Conservation (phyloP, 2,113 vertebrate species). For the Orthonyx spaldingii region DNA sequence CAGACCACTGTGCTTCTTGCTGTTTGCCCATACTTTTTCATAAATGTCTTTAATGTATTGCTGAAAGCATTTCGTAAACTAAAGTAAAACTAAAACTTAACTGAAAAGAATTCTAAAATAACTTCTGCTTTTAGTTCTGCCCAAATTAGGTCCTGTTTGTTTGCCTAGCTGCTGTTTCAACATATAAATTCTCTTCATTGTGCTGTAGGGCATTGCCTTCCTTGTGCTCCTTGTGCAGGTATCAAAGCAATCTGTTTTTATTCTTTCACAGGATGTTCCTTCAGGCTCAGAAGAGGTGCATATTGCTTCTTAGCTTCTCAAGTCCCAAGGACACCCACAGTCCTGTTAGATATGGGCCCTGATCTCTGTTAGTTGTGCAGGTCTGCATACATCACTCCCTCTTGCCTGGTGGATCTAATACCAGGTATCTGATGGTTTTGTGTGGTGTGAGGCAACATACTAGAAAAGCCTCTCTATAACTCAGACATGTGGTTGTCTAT, state of each 20-base stretch:
- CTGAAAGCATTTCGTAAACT: neutral
- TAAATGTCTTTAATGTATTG: neutral
- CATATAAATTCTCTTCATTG: neutral
- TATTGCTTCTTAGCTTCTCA: neutral
- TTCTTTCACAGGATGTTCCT: neutral
- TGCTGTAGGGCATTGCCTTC: neutral
- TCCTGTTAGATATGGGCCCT: neutral
- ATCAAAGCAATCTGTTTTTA: neutral
- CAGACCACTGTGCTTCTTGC: neutral
- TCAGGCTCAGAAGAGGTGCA: neutral
- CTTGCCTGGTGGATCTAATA: neutral
- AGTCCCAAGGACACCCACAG: neutral
- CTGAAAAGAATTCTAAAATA: neutral
- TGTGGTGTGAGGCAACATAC: neutral
- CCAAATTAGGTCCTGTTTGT: neutral
- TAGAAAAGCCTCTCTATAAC: neutral
- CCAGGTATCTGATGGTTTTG: neutral
- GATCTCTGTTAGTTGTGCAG: neutral
- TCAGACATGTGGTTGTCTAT: fast-evolving
- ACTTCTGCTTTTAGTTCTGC: neutral
- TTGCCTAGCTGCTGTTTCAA: neutral
- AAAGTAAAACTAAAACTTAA: neutral
- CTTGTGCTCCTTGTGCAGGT: neutral
- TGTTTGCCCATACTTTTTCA: neutral
- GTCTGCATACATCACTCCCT: neutral